Evolutionary conservation across 2,888 invertebrate genomes (phyloP), one percentile per base, ranked within the genome.

Genomic region (Pristionchus japonicus): DNA sequence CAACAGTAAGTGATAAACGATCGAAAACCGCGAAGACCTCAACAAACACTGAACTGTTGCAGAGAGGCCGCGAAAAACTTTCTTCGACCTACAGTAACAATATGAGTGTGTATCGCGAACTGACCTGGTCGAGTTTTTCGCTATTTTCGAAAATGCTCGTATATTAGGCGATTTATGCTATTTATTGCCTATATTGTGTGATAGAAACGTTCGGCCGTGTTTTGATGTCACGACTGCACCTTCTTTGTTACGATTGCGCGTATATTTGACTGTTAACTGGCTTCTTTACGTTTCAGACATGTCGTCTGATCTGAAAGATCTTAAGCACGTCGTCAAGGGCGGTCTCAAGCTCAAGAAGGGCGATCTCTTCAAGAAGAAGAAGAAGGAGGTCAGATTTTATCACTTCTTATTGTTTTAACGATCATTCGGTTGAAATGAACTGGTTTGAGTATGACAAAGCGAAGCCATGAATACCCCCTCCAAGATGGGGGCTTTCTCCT

Each of bases 281-380:
- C 27, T 31, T 0, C 17, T 40, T 0, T 43, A 67, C n/a, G 20
- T 67, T 86, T 34, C 67, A 89, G 87, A 61, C 15, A 89, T 89
- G 89, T 88, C 89, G 23, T 80, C 80, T 49, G 87, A 77, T 37
- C 52, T 74, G 47, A 86, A 86, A 80, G 89, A 90, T 43, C 90
- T 91, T 64, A 91, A 91, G 9, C 83, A 90, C 20, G 91, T 90
- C 23, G 89, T 92, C 7, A 91, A 90, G 85, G 92, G 92, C 61
- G 90, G 91, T 23, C 89, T 93, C 27, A 93, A 92, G 83, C 85
- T 93, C 87, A 93, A 92, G 88, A 92, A 92, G 84, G 88, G 90
- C 64, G 89, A 89, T 64, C 57, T 90, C 17, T 89, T 90, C 88
- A 92, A 91, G 88, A 92, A 91, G 83, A 91, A 89, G 87, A 92